phyloP scores from a whole-genome alignment of 2,888 invertebrate species.

The Caradrina kadenii region DNA sequence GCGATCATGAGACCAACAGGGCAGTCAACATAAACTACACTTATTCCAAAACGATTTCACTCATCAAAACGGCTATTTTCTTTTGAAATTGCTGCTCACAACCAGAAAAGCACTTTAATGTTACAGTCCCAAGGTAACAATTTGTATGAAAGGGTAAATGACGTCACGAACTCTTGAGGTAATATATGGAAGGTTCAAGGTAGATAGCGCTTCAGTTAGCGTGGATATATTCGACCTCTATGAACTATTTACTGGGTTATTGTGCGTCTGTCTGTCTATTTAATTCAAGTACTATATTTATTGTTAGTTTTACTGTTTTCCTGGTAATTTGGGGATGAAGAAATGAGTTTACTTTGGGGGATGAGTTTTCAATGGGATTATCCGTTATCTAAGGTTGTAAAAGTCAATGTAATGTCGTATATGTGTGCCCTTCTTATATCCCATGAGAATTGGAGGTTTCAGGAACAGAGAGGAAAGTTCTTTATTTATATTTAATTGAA shows the following conservation, averaged over 20 bases:
- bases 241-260: conserved; percentile 40
- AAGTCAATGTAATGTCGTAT: background rate
- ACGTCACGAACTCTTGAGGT: conserved; percentile 47
- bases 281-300: conserved; percentile 50
- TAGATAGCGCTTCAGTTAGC: conserved; percentile 36
- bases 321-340: conserved; percentile 12
- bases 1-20: too few species aligned
- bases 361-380: conserved; percentile 15
- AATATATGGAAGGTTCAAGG: conserved; percentile 36
- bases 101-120: conserved; percentile 52
- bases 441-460: too few species aligned
- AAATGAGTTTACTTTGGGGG: background rate
- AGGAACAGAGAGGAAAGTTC: too few species aligned
- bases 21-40: conserved; percentile 21
- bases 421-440: too few species aligned
- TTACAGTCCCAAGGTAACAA: conserved; percentile 26
- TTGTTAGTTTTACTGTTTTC: conserved; percentile 24
- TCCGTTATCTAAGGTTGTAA: background rate
- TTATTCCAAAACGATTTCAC: conserved; percentile 44
- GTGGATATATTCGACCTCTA: conserved; percentile 40
- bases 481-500: too few species aligned
- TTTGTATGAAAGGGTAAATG: conserved; percentile 45
- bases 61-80: conserved; percentile 50
- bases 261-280: conserved; percentile 43
- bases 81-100: conserved; percentile 27